phyloP scores from a whole-genome alignment of 2,113 vertebrate genomes.

The Indri indri region DNA sequence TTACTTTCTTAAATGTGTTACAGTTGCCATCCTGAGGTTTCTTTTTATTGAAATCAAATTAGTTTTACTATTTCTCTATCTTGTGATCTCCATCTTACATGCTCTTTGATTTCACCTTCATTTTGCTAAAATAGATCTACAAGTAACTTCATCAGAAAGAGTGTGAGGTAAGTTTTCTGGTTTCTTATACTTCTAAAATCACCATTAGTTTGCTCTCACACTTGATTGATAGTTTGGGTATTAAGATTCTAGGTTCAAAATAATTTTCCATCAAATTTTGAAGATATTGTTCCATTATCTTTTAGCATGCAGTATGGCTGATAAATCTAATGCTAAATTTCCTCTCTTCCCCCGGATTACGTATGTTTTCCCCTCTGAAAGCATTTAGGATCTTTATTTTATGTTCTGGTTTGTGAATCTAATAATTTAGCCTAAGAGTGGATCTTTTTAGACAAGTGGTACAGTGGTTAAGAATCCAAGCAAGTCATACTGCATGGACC shows the following conservation, averaged over 20 bases:
- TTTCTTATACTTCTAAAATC: slow-evolving; percentile 3
- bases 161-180: neutral
- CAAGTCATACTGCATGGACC: neutral
- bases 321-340: neutral
- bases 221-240: slow-evolving; percentile 13
- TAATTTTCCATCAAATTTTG: neutral
- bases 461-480: neutral
- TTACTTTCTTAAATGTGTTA: neutral
- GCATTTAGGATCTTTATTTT: slow-evolving; percentile 7
- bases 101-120: neutral
- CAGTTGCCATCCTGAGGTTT: neutral
- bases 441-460: neutral
- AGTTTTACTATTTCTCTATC: neutral
- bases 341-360: neutral
- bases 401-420: neutral
- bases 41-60: neutral
- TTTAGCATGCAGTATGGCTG: neutral
- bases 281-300: neutral
- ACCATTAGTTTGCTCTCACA: neutral
- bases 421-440: neutral
- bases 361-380: neutral
- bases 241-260: slow-evolving; percentile 17
- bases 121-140: neutral
- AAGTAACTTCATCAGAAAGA: neutral
- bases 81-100: neutral